phyloP scores from a whole-genome alignment of 2,888 invertebrate genomes.

The Cenopis cana region DNA sequence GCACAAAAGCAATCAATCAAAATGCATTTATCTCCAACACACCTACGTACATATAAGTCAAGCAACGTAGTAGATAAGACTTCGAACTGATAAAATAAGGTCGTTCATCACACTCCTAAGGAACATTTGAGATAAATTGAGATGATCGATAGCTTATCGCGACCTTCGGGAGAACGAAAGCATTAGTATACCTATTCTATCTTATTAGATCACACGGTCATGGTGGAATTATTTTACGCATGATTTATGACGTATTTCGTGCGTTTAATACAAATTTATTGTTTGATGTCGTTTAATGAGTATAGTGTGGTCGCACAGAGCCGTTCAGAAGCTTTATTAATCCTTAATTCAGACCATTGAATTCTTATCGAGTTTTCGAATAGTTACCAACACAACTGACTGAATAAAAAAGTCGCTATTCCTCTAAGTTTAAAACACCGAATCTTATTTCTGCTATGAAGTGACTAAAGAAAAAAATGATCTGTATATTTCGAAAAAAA shows the following conservation, averaged over 20 bases:
- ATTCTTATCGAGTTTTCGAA: no score
- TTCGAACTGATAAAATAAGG: constrained; percentile 41
- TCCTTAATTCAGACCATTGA: no score
- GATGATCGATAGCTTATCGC: constrained; percentile 65
- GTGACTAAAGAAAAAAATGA: background rate
- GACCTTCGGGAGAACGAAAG: constrained; percentile 57
- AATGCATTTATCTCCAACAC: background rate
- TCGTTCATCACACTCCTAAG: constrained; percentile 48
- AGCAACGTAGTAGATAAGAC: constrained; percentile 5
- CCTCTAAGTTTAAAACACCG: background rate
- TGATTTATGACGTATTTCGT: constrained; percentile 8
- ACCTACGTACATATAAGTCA: background rate
- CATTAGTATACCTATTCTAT: background rate
- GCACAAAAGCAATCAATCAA: constrained; percentile 25
- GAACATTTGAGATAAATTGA: constrained; percentile 62
- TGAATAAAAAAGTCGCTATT: background rate
- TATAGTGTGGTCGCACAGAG: no score
- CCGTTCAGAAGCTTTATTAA: no score
- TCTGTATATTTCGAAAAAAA: no score
- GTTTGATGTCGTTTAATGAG: background rate
- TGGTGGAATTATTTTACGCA: constrained; percentile 23
- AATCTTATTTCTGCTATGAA: background rate
- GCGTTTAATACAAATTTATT: background rate
- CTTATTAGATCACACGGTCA: constrained; percentile 18
- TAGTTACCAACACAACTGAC: background rate